Evolutionary conservation across 2,797 vertebrate species (phyloP), one percentile per base, ranked within the genome.

Genomic region (Podarcis lilfordi): DNA sequence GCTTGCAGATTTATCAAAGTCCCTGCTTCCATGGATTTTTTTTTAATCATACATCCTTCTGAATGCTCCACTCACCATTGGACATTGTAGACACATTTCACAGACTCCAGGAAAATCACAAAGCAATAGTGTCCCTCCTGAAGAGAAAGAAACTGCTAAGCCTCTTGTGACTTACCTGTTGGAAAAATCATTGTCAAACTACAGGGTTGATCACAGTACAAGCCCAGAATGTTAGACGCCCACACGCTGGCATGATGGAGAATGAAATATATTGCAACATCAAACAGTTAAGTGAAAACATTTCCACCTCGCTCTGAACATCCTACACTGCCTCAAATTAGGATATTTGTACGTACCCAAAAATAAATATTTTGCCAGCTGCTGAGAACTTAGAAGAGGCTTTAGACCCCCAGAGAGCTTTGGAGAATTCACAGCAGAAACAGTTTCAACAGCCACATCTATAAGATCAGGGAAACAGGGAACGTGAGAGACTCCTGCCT

Each of bases 291-390:
- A 92, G 94, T 89, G 93, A 91, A 96, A 95, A 95, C 17, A 94
- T 91, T 92, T 94, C 92, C 85, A 71, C 90, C 92, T 87, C 87
- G 91, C 93, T 92, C 90, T 92, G 90, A 87, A 86, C 76, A 89
- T 91, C 89, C 92, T 92, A 94, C 90, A 94, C 94, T 90, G 94
- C 92, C 94, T 95, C 93, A 91, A 92, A 95, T 94, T 96, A 95
- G 93, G 92, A 93, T 94, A 64, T 64, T 95, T 32, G 94, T 94
- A 95, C 94, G 92, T 93, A 95, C 92, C 91, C 94, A 93, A 95
- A 95, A 96, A 94, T 94, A 94, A 94, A 93, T 96, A 95, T 95
- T 95, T 95, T 95, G 93, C 92, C 94, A 95, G 93, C 92, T 95
- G 93, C 89, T 86, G 91, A 90, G 93, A 95, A 95, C 91, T 94